Conservation (phyloP, 2,113 vertebrate species). For the Sciurus niger region DNA sequence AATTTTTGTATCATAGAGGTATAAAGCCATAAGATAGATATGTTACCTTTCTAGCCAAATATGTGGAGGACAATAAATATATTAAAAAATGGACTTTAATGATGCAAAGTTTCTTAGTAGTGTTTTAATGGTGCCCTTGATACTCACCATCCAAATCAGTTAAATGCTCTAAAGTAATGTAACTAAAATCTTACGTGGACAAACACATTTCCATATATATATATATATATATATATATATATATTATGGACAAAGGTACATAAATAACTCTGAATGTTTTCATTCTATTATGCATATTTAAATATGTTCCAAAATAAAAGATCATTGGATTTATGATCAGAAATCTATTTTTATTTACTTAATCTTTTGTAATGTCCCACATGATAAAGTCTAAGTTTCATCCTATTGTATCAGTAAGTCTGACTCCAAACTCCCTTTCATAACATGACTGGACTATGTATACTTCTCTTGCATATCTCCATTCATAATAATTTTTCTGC, state of each 20-base stretch:
- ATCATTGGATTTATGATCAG: background rate
- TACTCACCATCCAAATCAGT: background rate
- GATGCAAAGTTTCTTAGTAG: background rate
- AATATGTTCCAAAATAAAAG: background rate
- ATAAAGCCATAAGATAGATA: background rate
- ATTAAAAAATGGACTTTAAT: background rate
- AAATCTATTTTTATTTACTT: background rate
- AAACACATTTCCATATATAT: background rate
- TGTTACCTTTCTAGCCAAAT: background rate
- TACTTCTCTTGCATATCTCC: background rate
- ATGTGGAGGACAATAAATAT: background rate
- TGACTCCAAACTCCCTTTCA: background rate
- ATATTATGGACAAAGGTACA: too few relatives aligned
- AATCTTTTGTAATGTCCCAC: background rate
- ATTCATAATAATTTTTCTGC: background rate
- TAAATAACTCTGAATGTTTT: background rate
- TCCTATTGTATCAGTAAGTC: background rate
- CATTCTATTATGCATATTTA: background rate
- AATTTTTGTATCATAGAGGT: background rate
- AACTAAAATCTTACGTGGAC: background rate
- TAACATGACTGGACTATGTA: background rate
- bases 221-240: background rate
- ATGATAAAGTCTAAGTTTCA: background rate
- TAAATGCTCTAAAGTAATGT: background rate
- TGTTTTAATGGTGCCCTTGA: background rate